Conservation (phyloP, 1,140 invertebrate species). For the Cryptotermes secundus region DNA sequence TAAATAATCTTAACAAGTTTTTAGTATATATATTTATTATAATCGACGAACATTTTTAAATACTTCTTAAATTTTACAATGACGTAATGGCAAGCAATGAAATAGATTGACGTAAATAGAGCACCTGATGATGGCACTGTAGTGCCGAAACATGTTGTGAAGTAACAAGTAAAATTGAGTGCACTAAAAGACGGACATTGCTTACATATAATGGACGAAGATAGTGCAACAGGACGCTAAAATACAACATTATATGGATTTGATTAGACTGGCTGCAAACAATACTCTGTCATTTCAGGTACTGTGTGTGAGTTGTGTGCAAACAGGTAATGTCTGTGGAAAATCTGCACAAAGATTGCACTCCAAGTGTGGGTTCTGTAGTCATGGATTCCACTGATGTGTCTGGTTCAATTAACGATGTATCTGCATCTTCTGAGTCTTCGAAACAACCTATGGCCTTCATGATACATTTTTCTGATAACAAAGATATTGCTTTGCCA, state of each 20-base stretch:
- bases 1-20: no score
- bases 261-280: not conserved
- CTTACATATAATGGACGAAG: no score
- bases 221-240: no score
- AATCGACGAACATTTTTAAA: no score
- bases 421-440: constrained; percentile 22
- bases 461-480: constrained; percentile 51
- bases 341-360: not conserved
- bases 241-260: no score
- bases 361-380: not conserved
- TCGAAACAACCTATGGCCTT: constrained; percentile 48
- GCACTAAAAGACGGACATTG: no score
- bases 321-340: not conserved
- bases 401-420: not conserved
- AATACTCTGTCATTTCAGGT: not conserved
- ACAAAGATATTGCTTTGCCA: constrained; percentile 36
- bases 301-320: not conserved
- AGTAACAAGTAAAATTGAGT: not conserved
- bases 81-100: not conserved
- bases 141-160: no score
- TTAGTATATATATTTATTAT: no score
- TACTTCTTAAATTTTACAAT: no score
- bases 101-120: no score
- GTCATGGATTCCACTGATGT: not conserved
- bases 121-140: no score